Evolutionary conservation across 2,888 invertebrate genomes (phyloP), one percentile per base, ranked within the genome.

Genomic region (Arrhopalites spinosus): DNA sequence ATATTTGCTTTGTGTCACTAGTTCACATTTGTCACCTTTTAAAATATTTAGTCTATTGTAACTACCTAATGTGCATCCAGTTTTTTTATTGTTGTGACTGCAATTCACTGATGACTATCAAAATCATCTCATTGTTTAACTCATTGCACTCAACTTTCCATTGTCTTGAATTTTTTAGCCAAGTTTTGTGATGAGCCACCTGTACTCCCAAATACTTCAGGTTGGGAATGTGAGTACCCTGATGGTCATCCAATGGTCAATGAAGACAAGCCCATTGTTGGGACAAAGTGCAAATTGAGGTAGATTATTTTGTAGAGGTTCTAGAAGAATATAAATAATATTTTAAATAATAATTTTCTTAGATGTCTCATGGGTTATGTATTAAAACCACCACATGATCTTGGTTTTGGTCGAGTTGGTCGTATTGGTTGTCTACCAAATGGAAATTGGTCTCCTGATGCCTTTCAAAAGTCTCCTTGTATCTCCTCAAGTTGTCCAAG

Each of bases 401-500:
- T 75, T 13, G 75, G 75, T 25, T 75, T 75, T 64, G 70, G 63
- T n/a, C 36, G 72, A 5, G 27, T 68, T 1, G 75, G 75, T 13
- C 68, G 59, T 13, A 81, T 81, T 53, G 78, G 73, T 8, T 83
- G 83, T 74, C 61, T 79, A 0, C 76, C 77, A n/a, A 77, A 79
- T 50, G 83, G 82, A 20, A 77, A 77, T 25, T 83, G 83, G 83
- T 80, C 79, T 36, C 73, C 77, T 17, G 79, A 81, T 70, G 47
- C 77, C 61, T 73, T 75, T 78, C 8, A 73, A 43, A 64, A 69
- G 27, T 45, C 74, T 13, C 76, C 79, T 2, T 83, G 83, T 67
- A 70, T 78, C 43, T 75, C 80, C n/a, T 75, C 83, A 11, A 81
- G 78, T 76, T 90, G 90, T 81, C 86, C 88, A 0, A 86, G 85